Evolutionary conservation across 2,113 vertebrate genomes (phyloP), one percentile per base, ranked within the genome.

Genomic region (Campylomormyrus tamandua): DNA sequence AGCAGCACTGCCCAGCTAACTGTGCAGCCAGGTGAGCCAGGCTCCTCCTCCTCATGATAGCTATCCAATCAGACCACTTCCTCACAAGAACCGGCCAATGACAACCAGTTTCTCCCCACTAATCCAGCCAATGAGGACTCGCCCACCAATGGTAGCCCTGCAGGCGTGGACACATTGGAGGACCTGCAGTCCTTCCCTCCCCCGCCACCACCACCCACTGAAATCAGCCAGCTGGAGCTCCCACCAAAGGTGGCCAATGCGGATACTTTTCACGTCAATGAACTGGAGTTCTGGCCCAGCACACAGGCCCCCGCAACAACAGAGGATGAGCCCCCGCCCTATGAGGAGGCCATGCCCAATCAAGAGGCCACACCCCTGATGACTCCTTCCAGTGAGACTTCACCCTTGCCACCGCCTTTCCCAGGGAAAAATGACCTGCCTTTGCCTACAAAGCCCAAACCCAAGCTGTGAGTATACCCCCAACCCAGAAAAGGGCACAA

Each of bases 381-480:
- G 90, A 89, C 31, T 90, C 89, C 90, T 39, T 91, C 92, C 87
- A 92, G 90, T 87, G 50, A 90, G 92, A 94, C 96, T 89, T 95
- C 95, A 90, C 74, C 88, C 27, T 46, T n/a, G 24, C 4, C 88
- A 19, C 21, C 50, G 2, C 74, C 52, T 21, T 97, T 96, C 35
- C 96, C 96, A 10, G 94, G 91, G 10, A 99, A 96, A 94, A 97
- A 98, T 0, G 97, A 95, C 27, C 98, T 96, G 17, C 98, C 98
- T 0, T 94, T 98, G 91, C 97, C 97, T 83, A 97, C 97, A 92
- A 99, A 97, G 91, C 96, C 96, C 19, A 96, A 96, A 93, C 98
- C 98, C 49, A 99, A 98, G 94, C 96, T 99, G 98, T 99, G 95
- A 99, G 98, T 99, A 95, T 56, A 93, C 86, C 90, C 8, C 89